These are phyloP conservation scores for Ferrisia virgata DNA, from an alignment of 2,888 invertebrate genomes.

Conservation along the genomic window DNA sequence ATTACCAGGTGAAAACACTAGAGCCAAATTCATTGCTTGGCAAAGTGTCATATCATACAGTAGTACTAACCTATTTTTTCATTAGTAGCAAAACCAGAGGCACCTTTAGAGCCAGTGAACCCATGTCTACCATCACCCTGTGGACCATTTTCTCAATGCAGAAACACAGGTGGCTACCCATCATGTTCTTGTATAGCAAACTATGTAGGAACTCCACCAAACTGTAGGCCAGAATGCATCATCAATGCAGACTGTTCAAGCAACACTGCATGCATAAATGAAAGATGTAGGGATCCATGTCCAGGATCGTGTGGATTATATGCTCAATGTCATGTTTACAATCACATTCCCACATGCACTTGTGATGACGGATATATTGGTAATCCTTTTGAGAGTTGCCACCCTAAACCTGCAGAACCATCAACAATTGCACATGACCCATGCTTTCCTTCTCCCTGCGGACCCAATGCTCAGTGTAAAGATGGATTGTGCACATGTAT, in stretches of 20 bases:
- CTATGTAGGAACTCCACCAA: conserved; percentile 68
- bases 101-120: conserved; percentile 50
- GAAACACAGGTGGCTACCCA: conserved; percentile 63
- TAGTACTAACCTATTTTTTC: background rate
- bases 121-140: conserved; percentile 74
- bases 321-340: conserved; percentile 60
- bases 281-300: conserved; percentile 57
- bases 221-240: conserved; percentile 71
- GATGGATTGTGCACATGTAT: conserved; percentile 64
- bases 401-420: conserved; percentile 50
- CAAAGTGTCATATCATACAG: background rate
- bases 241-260: conserved; percentile 61
- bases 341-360: conserved; percentile 73
- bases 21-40: background rate
- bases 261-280: conserved; percentile 56
- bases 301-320: conserved; percentile 55
- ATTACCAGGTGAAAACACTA: conserved; percentile 49
- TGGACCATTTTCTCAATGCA: conserved; percentile 72
- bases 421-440: conserved; percentile 54
- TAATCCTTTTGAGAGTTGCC: conserved; percentile 54
- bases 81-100: conserved; percentile 49
- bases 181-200: conserved; percentile 67
- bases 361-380: conserved; percentile 57
- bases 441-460: conserved; percentile 71
- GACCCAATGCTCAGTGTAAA: conserved; percentile 65